Evolutionary conservation across 2,888 invertebrate species (phyloP).

Genomic region (Cheilosia variabilis): DNA sequence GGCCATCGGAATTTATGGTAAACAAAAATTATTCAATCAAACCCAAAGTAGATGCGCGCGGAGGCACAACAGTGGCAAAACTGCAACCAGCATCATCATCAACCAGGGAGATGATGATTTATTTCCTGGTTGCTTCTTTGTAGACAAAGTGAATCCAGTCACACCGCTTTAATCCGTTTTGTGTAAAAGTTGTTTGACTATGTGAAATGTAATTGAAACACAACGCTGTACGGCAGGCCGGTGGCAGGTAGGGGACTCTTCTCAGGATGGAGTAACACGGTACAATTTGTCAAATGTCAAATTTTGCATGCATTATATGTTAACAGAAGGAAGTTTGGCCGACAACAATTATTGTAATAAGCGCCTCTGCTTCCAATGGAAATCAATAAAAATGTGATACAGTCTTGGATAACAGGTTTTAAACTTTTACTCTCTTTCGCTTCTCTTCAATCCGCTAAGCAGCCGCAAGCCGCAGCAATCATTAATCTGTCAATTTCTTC

Average conservation of each 20-base stretch:
- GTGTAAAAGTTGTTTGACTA: slow-evolving; percentile 56
- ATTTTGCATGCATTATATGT: too few relatives aligned
- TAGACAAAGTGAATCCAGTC: slow-evolving; percentile 53
- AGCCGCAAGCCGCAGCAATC: slow-evolving; percentile 1
- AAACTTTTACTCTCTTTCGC: neutral
- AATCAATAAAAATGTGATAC: too few relatives aligned
- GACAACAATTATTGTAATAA: too few relatives aligned
- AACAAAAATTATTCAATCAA: slow-evolving; percentile 66
- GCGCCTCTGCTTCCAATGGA: too few relatives aligned
- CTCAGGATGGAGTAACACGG: neutral
- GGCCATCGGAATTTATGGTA: slow-evolving; percentile 66
- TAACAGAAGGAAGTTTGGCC: too few relatives aligned
- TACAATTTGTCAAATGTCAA: too few relatives aligned
- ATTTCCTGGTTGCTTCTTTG: slow-evolving; percentile 67
- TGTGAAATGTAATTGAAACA: slow-evolving; percentile 33
- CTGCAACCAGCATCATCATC: slow-evolving; percentile 49
- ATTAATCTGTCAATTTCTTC: slow-evolving; percentile 26
- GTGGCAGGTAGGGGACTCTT: neutral
- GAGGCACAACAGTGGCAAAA: slow-evolving; percentile 46
- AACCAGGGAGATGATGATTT: slow-evolving; percentile 60
- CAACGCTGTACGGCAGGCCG: neutral
- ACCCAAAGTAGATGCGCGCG: slow-evolving; percentile 49
- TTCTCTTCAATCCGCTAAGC: neutral
- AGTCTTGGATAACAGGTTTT: slow-evolving; percentile 7
- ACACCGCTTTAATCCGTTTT: slow-evolving; percentile 43